These are phyloP conservation scores for Dynastes tityus DNA, from an alignment of 2,888 invertebrate genomes.

Conservation along the genomic window DNA sequence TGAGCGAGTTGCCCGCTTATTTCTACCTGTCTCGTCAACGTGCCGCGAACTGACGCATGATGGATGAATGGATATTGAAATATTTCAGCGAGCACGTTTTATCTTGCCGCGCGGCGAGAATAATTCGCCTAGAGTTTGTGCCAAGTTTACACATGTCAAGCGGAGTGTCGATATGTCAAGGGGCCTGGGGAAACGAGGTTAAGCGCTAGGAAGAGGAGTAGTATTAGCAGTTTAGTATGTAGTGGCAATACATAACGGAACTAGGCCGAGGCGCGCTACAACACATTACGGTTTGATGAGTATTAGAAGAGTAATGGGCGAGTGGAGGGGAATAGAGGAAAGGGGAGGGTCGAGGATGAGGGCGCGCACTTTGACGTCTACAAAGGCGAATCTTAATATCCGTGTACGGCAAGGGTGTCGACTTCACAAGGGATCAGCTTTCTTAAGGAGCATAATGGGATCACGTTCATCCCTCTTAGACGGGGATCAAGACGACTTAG, in stretches of 20 bases:
- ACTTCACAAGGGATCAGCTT: constrained; percentile 70
- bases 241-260: not conserved
- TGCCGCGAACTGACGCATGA: constrained; percentile 75
- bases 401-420: constrained; percentile 68
- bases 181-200: not conserved
- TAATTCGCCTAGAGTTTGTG: constrained; percentile 52
- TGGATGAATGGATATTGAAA: constrained; percentile 87
- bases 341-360: constrained; percentile 57
- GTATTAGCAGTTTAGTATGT: constrained; percentile 1
- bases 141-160: constrained; percentile 69
- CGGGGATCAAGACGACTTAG: constrained; percentile 68
- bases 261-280: not conserved
- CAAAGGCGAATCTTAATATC: constrained; percentile 69
- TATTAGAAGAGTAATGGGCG: constrained; percentile 26
- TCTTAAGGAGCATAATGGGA: constrained; percentile 71
- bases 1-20: constrained; percentile 53
- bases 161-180: constrained; percentile 65
- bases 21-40: constrained; percentile 59
- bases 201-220: constrained; percentile 23
- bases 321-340: not conserved
- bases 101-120: constrained; percentile 57
- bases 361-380: constrained; percentile 66
- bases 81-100: constrained; percentile 70
- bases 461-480: constrained; percentile 71
- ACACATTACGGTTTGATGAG: not conserved